These are phyloP conservation scores for Engraulis encrasicolus DNA, from an alignment of 2,113 vertebrate genomes.

Conservation along the genomic window DNA sequence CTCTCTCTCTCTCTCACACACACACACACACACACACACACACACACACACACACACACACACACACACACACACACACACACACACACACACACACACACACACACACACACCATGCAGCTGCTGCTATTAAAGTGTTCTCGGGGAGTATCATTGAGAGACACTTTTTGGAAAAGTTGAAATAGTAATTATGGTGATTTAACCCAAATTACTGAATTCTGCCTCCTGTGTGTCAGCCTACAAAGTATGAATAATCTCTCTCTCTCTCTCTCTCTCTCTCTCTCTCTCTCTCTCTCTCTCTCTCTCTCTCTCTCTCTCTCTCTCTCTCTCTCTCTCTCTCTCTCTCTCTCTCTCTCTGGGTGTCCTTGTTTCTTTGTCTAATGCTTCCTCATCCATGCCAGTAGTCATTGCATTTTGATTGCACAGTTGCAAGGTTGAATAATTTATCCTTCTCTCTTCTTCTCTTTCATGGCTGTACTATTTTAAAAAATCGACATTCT, in stretches of 20 bases:
- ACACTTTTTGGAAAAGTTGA: not conserved
- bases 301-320: slow-evolving; percentile 20
- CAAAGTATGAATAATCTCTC: slow-evolving; percentile 19
- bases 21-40: no score
- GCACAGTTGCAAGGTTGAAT: not conserved
- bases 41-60: no score
- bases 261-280: not conserved
- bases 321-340: not conserved
- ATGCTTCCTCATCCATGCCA: not conserved
- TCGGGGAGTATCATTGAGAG: no score
- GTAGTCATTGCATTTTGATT: not conserved
- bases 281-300: no score
- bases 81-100: no score
- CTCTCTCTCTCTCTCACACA: no score
- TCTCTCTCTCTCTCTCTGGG: not conserved
- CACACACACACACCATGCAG: no score
- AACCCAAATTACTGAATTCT: slow-evolving; percentile 21
- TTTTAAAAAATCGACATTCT: not conserved
- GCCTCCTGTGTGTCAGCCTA: slow-evolving; percentile 26
- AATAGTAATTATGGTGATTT: slow-evolving; percentile 23
- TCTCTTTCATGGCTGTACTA: not conserved
- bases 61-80: no score
- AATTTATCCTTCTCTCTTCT: not conserved
- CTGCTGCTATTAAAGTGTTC: no score
- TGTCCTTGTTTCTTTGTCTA: not conserved